Conservation (phyloP, 2,797 vertebrate species). For the Lerista edwardsae region DNA sequence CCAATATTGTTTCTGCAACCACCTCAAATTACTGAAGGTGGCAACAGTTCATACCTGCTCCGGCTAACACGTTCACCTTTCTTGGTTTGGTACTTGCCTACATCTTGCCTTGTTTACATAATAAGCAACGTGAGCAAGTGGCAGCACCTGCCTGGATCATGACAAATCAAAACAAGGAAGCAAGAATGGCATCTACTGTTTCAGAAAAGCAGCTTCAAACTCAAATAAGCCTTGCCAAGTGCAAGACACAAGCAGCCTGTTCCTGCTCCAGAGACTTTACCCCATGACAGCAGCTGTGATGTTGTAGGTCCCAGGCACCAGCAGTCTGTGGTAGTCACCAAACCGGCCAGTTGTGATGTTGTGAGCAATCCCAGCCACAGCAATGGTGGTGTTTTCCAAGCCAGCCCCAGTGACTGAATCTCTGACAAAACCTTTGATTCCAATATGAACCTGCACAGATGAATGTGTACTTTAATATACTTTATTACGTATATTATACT, state of each 20-base stretch:
- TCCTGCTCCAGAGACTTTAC: slow-evolving; percentile 1
- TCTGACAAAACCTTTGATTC: slow-evolving; percentile 88
- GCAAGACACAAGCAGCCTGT: background rate
- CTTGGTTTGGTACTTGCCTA: background rate
- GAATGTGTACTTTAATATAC: no score
- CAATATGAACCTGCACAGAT: slow-evolving; percentile 88
- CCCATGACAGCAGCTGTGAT: slow-evolving; percentile 83
- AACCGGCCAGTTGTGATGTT: slow-evolving; percentile 86
- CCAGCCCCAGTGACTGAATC: slow-evolving; percentile 79
- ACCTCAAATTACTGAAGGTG: background rate
- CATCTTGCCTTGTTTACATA: background rate
- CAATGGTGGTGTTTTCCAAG: slow-evolving; percentile 82
- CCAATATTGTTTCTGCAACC: background rate
- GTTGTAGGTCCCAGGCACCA: slow-evolving; percentile 91
- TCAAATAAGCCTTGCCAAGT: background rate
- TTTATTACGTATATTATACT: no score
- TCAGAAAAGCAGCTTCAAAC: background rate
- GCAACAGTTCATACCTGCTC: background rate
- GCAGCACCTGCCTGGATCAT: background rate
- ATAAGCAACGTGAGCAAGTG: no score
- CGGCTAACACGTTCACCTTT: background rate
- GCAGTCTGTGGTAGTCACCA: slow-evolving; percentile 93
- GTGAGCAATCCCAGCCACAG: slow-evolving; percentile 87
- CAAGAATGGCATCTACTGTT: background rate
- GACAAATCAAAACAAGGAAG: background rate